Evolutionary conservation across 2,113 vertebrate species (phyloP).

Genomic region (Hypomesus transpacificus): DNA sequence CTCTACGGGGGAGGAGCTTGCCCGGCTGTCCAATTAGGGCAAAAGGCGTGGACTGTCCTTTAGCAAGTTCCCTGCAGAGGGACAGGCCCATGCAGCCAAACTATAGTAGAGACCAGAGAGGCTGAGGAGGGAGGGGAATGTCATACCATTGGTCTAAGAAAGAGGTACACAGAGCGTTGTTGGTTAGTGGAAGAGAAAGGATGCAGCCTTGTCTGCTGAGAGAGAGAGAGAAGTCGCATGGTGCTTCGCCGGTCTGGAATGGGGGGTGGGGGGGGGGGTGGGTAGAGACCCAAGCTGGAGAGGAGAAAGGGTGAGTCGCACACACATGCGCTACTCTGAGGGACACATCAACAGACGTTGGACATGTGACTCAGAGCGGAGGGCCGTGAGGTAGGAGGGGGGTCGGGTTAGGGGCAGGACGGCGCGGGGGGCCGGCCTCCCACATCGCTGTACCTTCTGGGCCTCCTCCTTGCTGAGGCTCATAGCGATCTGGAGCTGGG

Average conservation of each 20-base stretch:
- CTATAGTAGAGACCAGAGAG: slow-evolving; percentile 11
- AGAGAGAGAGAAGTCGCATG: slow-evolving; percentile 17
- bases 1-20: slow-evolving; percentile 4
- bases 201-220: slow-evolving; percentile 26
- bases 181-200: slow-evolving; percentile 51
- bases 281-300: slow-evolving; percentile 12
- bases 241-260: slow-evolving; percentile 19
- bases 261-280: not conserved
- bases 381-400: slow-evolving; percentile 20
- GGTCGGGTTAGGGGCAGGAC: not conserved
- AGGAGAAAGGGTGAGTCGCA: slow-evolving; percentile 20
- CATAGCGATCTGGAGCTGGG: slow-evolving; percentile 91
- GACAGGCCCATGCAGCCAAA: slow-evolving; percentile 8
- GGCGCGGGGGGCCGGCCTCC: slow-evolving; percentile 22
- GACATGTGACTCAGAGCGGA: slow-evolving; percentile 24
- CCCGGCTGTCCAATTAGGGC: slow-evolving; percentile 13
- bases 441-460: slow-evolving; percentile 79
- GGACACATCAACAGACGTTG: slow-evolving; percentile 2
- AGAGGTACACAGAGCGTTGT: slow-evolving; percentile 16
- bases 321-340: slow-evolving; percentile 36
- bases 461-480: slow-evolving; percentile 88
- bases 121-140: slow-evolving; percentile 22
- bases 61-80: slow-evolving; percentile 11
- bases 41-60: slow-evolving; percentile 16
- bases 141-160: slow-evolving; percentile 24